Base-by-base conservation (phyloP, 1,140 invertebrate species). In the Monochamus saltuarius region DNA sequence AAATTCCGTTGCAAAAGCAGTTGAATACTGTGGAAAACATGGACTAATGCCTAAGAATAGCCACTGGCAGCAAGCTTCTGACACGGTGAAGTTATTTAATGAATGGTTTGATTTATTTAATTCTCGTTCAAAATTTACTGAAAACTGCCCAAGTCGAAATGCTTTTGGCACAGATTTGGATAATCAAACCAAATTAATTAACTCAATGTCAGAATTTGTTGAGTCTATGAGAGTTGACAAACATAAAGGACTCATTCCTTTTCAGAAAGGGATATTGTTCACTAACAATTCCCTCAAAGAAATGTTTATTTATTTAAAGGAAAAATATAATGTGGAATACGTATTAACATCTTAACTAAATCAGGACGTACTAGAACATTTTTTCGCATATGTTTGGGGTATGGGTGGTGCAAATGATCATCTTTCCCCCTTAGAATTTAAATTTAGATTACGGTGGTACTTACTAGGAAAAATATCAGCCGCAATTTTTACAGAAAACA, bases 291-390 rank as follows among this genome's bases (percentile, higher is more conserved):
- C 59, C 7, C 22, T 65, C n/a, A 11, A 11, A 37, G 19, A 56
- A 14, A 16, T 65, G 13, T 65, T 43, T 39, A 14, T 57, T 10
- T 43, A 61, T 47, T 35, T 65, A 46, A 49, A 51, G 37, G 9
- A 37, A 19, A 56, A 43, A 38, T 65, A 58, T 38, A 17, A 58
- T 39, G 37, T 58, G 7, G 45, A 57, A 22, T 66, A 63, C 19
- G 54, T 66, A 52, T 47, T 63, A 37, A 68, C 61, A 1, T 36
- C 17, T 14, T 10, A 49, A n/a, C 37, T 68, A 11, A 68, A 68
- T 43, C 64, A 63, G 47, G 64, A 66, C 56, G 56, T 68, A 11
- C 40, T 70, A 9, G 61, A 70, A 56, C 66, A 64, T 49, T 66
- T 64, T 56, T 68, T 70, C 51, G 36, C 61, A 17, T 64, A 63